A percentile compares a stretch with the other conserved stretches of the same genome.
Evolutionary conservation across 2,113 vertebrate genomes (phyloP).

Genomic region (Pleuronectes platessa): DNA sequence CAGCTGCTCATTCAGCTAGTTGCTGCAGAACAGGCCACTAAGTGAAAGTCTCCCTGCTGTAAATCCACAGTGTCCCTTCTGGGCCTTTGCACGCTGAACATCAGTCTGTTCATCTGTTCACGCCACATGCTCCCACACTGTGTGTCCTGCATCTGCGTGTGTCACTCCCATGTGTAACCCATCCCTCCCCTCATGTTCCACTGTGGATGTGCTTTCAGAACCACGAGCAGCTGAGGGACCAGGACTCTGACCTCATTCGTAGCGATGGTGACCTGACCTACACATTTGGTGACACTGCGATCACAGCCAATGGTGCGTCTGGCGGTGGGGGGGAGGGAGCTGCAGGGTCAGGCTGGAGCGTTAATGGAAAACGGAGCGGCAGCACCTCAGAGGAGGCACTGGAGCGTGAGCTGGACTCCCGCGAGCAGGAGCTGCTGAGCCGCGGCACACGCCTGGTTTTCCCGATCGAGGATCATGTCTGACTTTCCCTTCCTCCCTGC

Average conservation of each 20-base stretch:
- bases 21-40: background rate
- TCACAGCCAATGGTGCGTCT: slow-evolving; percentile 93
- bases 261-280: slow-evolving; percentile 92
- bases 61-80: slow-evolving; percentile 59
- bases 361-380: slow-evolving; percentile 84
- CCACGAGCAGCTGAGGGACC: slow-evolving; percentile 91
- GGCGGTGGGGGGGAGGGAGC: slow-evolving; percentile 74
- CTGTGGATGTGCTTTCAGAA: slow-evolving; percentile 83
- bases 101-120: slow-evolving; percentile 15
- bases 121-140: background rate
- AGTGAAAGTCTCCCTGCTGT: slow-evolving; percentile 45
- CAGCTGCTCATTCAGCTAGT: background rate
- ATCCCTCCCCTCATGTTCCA: slow-evolving; percentile 45
- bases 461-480: slow-evolving; percentile 92
- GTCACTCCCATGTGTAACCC: background rate
- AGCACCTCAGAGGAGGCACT: slow-evolving; percentile 91
- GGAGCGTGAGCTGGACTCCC: slow-evolving; percentile 90
- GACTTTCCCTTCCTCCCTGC: slow-evolving; percentile 63
- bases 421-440: slow-evolving; percentile 90
- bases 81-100: slow-evolving; percentile 33
- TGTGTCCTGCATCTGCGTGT: slow-evolving; percentile 29
- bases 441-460: slow-evolving; percentile 94
- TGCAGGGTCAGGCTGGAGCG: slow-evolving; percentile 71
- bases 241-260: slow-evolving; percentile 92
- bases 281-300: slow-evolving; percentile 92